These are phyloP conservation scores for Limonius californicus DNA, from an alignment of 1,140 invertebrate species.

Conservation along the genomic window DNA sequence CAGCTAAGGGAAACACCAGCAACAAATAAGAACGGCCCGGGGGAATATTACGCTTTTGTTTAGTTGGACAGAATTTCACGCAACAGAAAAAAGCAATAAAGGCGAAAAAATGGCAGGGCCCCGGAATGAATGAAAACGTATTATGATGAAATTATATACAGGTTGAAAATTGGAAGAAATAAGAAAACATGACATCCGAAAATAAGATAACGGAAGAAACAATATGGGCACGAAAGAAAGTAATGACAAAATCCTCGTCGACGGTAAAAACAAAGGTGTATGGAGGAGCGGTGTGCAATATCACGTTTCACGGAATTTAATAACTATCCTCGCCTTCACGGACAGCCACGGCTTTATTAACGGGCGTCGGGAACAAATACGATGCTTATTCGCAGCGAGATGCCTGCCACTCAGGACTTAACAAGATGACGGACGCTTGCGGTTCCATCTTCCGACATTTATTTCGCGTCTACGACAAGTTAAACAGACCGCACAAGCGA, in stretches of 20 bases:
- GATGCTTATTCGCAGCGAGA: neutral
- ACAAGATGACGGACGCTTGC: conserved; percentile 12
- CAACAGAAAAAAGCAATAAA: too few relatives aligned
- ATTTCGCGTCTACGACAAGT: neutral
- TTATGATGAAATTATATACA: too few relatives aligned
- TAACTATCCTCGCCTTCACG: conserved; percentile 17
- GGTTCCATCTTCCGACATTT: conserved; percentile 6
- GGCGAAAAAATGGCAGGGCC: too few relatives aligned
- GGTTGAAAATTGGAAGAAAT: neutral
- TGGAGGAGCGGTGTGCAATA: neutral
- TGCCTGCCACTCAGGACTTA: conserved; percentile 15
- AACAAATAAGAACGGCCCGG: too few relatives aligned
- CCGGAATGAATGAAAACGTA: too few relatives aligned
- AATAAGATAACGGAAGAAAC: conserved; percentile 5
- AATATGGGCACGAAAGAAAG: neutral
- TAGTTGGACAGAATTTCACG: too few relatives aligned
- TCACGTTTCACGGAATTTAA: conserved; percentile 20
- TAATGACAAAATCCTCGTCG: conserved; percentile 13
- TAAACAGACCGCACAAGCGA: conserved; percentile 2
- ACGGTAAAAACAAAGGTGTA: conserved; percentile 13
- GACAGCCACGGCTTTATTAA: conserved; percentile 21
- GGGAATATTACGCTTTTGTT: too few relatives aligned
- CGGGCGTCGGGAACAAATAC: conserved; percentile 16
- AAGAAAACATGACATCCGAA: neutral
- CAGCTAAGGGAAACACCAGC: too few relatives aligned